phyloP scores from a whole-genome alignment of 2,888 invertebrate species.

The Branchellion lobata region DNA sequence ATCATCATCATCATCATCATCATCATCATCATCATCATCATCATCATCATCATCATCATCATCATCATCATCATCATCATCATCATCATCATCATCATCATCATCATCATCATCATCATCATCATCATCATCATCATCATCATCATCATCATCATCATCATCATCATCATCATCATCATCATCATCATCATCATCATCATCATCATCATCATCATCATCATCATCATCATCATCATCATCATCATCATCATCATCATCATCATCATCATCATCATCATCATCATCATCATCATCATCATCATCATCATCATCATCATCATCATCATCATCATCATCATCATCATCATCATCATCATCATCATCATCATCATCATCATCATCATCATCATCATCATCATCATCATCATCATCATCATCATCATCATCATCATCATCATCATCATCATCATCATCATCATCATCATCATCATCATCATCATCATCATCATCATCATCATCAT shows the following conservation, averaged over 20 bases:
- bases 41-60: constrained; percentile 42
- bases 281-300: constrained; percentile 40
- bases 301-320: constrained; percentile 42
- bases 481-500: constrained; percentile 19
- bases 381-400: constrained; percentile 24
- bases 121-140: constrained; percentile 43
- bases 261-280: constrained; percentile 41
- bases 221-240: constrained; percentile 39
- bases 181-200: constrained; percentile 28
- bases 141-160: constrained; percentile 42
- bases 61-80: constrained; percentile 43
- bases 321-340: constrained; percentile 30
- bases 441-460: constrained; percentile 30
- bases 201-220: constrained; percentile 31
- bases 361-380: constrained; percentile 34
- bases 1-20: constrained; percentile 11
- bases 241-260: constrained; percentile 41
- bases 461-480: constrained; percentile 36
- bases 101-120: constrained; percentile 41
- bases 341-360: constrained; percentile 33
- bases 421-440: constrained; percentile 27
- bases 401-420: constrained; percentile 33
- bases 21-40: constrained; percentile 37
- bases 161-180: constrained; percentile 33
- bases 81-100: constrained; percentile 43